Percentiles rank a stretch among this genome's conserved stretches.
Evolutionary conservation across 2,888 invertebrate genomes (phyloP).

Genomic region (Lepidocyrtoides sp.): DNA sequence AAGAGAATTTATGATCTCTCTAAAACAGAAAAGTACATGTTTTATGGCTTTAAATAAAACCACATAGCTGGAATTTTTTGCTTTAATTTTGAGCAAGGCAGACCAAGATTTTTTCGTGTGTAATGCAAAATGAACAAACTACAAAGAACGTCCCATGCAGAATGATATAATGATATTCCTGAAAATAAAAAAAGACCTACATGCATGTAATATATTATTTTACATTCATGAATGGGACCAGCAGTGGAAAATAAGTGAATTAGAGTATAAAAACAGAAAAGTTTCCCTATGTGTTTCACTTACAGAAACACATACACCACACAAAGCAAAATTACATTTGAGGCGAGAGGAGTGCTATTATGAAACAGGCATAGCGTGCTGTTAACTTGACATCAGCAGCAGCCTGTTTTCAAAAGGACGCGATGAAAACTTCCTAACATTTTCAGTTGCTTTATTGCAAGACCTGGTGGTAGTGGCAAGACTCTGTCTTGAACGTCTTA

Average conservation of each 20-base stretch:
- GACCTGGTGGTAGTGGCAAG: not conserved
- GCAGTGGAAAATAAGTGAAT: constrained; percentile 24
- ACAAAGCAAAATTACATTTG: not conserved
- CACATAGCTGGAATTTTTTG: constrained; percentile 2
- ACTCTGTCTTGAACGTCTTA: constrained; percentile 51
- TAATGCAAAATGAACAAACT: no score
- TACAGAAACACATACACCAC: not conserved
- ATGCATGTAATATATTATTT: no score
- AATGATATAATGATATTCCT: not conserved
- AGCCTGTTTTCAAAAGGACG: constrained; percentile 28
- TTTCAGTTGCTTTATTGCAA: no score
- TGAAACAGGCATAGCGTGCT: not conserved
- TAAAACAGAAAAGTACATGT: constrained; percentile 27
- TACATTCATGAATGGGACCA: constrained; percentile 5
- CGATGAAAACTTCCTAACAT: constrained; percentile 30
- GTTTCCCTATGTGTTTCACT: not conserved
- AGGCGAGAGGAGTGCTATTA: not conserved
- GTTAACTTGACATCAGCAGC: constrained; percentile 30
- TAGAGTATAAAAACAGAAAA: not conserved
- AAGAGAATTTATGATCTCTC: constrained; percentile 33
- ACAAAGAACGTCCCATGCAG: not conserved
- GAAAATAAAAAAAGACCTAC: not conserved
- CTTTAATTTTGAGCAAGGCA: not conserved
- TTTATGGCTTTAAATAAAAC: constrained; percentile 19
- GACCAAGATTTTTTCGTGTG: no score